A percentile compares a stretch with the other conserved stretches of the same genome.
Evolutionary conservation across 53 echinoderm and acorn worm species (phyloP).

Genomic region (Actinopyga echinites): DNA sequence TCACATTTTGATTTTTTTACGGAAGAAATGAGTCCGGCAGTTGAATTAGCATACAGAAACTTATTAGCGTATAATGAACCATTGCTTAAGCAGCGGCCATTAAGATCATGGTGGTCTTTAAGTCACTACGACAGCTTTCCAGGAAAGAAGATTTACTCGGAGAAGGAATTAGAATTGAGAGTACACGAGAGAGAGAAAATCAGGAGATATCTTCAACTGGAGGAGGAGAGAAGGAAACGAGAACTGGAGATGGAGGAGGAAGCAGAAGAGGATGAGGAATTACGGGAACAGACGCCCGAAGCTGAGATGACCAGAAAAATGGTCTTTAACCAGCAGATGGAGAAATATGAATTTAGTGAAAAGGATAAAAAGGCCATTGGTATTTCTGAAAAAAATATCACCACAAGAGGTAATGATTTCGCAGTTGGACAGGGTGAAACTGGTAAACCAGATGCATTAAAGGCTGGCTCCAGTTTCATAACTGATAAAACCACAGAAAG

Average conservation of each 20-base stretch:
- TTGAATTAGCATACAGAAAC: background rate
- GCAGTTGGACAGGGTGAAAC: too few relatives aligned
- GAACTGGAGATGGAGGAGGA: background rate
- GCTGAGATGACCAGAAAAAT: background rate
- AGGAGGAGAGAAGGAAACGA: background rate
- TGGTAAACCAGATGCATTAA: too few relatives aligned
- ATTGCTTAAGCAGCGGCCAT: background rate
- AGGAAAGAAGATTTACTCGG: slow-evolving; percentile 10
- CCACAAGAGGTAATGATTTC: too few relatives aligned
- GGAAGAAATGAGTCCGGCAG: background rate
- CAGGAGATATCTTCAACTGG: background rate
- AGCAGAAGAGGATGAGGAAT: background rate
- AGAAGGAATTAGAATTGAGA: background rate
- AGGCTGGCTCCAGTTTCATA: too few relatives aligned
- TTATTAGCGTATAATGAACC: background rate
- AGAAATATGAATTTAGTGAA: slow-evolving; percentile 16
- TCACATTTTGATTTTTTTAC: background rate
- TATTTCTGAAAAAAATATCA: too few relatives aligned
- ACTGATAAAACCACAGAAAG: too few relatives aligned
- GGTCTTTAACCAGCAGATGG: background rate
- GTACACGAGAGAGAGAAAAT: background rate
- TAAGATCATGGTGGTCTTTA: background rate
- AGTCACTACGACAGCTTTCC: background rate
- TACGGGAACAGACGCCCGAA: background rate
- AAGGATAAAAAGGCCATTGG: background rate